phyloP scores from a whole-genome alignment of 2,888 invertebrate genomes.

The Melieria omissa region DNA sequence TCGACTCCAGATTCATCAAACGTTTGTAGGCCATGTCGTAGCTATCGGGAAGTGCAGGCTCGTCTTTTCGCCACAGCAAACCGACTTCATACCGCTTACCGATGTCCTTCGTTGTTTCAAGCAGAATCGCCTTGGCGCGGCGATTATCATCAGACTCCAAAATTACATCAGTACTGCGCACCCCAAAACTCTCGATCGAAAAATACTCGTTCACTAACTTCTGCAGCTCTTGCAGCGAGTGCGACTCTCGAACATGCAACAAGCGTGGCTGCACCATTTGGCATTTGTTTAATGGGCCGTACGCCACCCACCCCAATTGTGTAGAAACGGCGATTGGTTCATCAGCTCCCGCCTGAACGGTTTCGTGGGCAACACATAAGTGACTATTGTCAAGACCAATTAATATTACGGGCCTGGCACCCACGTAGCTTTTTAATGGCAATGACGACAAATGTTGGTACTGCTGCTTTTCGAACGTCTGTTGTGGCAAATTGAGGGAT shows the following conservation, averaged over 20 bases:
- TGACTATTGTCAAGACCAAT: not conserved
- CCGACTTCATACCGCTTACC: constrained; percentile 35
- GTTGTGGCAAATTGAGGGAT: constrained; percentile 16
- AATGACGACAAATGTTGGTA: not conserved
- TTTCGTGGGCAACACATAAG: not conserved
- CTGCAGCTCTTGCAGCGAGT: constrained; percentile 4
- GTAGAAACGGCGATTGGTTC: constrained; percentile 1
- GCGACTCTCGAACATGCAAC: constrained; percentile 1
- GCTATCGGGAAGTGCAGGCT: constrained; percentile 28
- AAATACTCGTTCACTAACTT: constrained; percentile 12
- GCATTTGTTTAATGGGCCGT: not conserved
- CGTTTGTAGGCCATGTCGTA: constrained; percentile 40
- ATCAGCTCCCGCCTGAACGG: not conserved
- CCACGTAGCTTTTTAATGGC: not conserved
- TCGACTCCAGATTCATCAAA: constrained; percentile 33
- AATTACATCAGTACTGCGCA: not conserved
- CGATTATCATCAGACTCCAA: constrained; percentile 32
- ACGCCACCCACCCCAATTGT: constrained; percentile 8
- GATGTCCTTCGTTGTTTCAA: constrained; percentile 23
- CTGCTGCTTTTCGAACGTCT: not conserved
- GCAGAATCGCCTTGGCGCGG: constrained; percentile 23
- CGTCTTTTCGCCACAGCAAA: constrained; percentile 38
- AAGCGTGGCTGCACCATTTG: not conserved
- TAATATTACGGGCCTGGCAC: constrained; percentile 2
- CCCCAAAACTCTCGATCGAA: constrained; percentile 14